Evolutionary conservation across 2,888 invertebrate species (phyloP).

Genomic region (Tortricodes alternella): DNA sequence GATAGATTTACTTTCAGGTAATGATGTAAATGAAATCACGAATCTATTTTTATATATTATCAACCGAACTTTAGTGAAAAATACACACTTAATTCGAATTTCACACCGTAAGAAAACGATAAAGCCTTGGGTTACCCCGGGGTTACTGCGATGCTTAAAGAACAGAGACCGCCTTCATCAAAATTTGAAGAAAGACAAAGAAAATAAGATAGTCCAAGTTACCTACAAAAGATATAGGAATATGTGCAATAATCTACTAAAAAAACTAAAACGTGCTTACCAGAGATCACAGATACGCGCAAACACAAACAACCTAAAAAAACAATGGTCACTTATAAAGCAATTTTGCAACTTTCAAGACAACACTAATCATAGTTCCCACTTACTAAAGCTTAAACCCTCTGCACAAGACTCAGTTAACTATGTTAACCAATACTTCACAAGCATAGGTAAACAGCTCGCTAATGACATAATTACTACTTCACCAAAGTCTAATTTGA

Average conservation of each 20-base stretch:
- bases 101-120: neutral
- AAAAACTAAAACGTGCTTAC: neutral
- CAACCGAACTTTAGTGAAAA: neutral
- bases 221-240: constrained; percentile 15
- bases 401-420: constrained; percentile 1
- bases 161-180: constrained; percentile 10
- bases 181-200: neutral
- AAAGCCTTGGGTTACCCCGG: constrained; percentile 11
- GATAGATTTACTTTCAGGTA: neutral
- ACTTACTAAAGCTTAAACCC: neutral
- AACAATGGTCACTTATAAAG: constrained; percentile 3
- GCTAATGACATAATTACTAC: too few relatives aligned
- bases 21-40: neutral
- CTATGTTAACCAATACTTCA: too few relatives aligned
- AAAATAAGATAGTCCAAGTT: neutral
- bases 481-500: too few relatives aligned
- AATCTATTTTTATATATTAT: neutral
- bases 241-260: constrained; percentile 4
- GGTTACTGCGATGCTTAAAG: constrained; percentile 7
- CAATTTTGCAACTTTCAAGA: neutral
- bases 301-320: neutral
- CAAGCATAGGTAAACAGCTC: too few relatives aligned
- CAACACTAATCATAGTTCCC: neutral
- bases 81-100: neutral
- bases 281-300: neutral